Evolutionary conservation across 2,113 vertebrate species (phyloP), one percentile per base, ranked within the genome.

Genomic region (Antechinus flavipes): DNA sequence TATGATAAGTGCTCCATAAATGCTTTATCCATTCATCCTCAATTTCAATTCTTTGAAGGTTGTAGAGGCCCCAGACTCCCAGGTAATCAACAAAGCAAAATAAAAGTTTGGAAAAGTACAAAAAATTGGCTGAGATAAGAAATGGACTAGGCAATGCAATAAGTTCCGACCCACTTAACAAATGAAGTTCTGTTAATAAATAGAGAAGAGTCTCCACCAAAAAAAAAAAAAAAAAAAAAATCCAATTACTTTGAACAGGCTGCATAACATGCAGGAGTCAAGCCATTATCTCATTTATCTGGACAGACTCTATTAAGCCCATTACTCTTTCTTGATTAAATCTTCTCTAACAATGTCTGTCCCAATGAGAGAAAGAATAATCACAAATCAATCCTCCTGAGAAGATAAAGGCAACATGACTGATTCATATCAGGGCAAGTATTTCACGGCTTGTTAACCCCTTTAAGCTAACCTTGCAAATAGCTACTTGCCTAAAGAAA

Each of bases 321-420:
- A 92, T 97, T 96, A 95, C 95, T 97, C 93, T 95, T 96, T 55
- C 95, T 52, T 96, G 97, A 97, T 98, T 95, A 96, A 97, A 97
- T 97, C 91, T 97, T 95, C 95, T 47, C 95, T 92, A 98, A 96
- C 95, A 68, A 96, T 53, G 95, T 93, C 91, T 96, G 93, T 93
- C 97, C 95, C 93, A 46, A 93, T 54, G 92, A 30, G 93, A 91
- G 96, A 91, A 94, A 92, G 19, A 35, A 76, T 4, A 3, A 26
- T 91, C 93, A 91, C 94, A 93, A 95, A 92, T 96, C 96, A 95
- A 92, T 96, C 96, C 93, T 89, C 49, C 3, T 16, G 53, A 54
- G 2, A 90, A 27, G 0, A 89, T 54, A 90, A 47, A 76, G 25
- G 42, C 27, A 46, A 6, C 42, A 84, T 94, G 8, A 76, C n/a